A percentile compares a stretch with the other conserved stretches of the same genome.
Evolutionary conservation across 2,888 invertebrate species (phyloP).

Genomic region (Kryphioiulus occultus): DNA sequence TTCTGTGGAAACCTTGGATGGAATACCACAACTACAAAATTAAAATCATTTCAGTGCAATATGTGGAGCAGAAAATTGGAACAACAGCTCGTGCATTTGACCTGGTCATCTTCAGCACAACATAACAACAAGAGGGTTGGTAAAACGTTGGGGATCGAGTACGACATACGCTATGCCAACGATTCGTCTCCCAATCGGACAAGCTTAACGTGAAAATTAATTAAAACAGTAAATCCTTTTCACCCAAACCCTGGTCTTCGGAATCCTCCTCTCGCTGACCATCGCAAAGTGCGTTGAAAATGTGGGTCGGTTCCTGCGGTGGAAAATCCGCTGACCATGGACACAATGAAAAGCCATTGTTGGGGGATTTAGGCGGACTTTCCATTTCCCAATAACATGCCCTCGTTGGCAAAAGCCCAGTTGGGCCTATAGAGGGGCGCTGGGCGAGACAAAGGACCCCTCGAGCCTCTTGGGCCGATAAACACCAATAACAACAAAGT

Average conservation of each 20-base stretch:
- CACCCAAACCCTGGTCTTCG: background rate
- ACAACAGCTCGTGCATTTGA: no score
- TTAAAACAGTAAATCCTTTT: background rate
- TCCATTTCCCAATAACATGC: background rate
- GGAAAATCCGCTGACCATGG: background rate
- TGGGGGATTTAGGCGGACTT: background rate
- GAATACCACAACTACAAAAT: no score
- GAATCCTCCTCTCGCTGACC: background rate
- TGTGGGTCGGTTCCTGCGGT: background rate
- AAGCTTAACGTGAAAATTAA: background rate
- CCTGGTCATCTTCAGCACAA: background rate
- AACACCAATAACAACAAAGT: slow-evolving; percentile 3
- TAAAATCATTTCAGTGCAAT: no score
- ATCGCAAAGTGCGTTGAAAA: background rate
- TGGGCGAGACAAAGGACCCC: background rate
- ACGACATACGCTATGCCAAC: background rate
- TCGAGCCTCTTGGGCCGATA: background rate
- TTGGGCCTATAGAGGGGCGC: background rate
- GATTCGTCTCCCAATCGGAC: background rate
- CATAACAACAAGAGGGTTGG: background rate
- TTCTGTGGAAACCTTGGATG: no score
- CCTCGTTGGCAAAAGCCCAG: background rate
- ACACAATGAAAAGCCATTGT: background rate
- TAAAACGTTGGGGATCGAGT: background rate
- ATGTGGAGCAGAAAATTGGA: no score